phyloP scores from a whole-genome alignment of 2,797 vertebrate species.

The Helicolenus hilgendorfi region DNA sequence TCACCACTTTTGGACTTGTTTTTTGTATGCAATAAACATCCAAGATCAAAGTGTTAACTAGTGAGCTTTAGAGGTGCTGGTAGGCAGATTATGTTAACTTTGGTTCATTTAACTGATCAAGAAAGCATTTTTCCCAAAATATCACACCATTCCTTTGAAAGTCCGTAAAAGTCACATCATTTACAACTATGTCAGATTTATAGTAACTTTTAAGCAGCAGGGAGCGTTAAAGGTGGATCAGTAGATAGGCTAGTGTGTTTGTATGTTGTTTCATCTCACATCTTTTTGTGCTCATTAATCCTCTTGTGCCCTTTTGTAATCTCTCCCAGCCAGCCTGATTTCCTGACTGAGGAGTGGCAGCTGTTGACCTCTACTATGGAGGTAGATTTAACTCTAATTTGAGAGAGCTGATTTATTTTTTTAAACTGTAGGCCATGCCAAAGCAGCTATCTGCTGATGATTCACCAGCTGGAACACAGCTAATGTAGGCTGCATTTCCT shows the following conservation, averaged over 20 bases:
- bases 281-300: constrained; percentile 65
- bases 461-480: constrained; percentile 75
- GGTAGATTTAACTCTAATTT: constrained; percentile 67
- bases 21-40: background rate
- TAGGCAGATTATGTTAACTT: background rate
- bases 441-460: constrained; percentile 67
- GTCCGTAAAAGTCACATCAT: background rate
- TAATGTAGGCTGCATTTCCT: constrained; percentile 52
- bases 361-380: constrained; percentile 72
- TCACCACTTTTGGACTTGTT: background rate
- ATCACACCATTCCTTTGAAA: background rate
- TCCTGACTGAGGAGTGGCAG: constrained; percentile 72
- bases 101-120: background rate
- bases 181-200: background rate
- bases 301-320: constrained; percentile 75
- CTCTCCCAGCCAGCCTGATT: constrained; percentile 64
- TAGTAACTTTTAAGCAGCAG: background rate
- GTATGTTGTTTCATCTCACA: constrained; percentile 25
- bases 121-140: background rate
- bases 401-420: constrained; percentile 10
- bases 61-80: background rate
- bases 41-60: background rate
- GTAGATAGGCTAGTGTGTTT: background rate
- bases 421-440: constrained; percentile 43
- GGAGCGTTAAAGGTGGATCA: background rate